Conservation (phyloP, 2,113 vertebrate genomes). For the Phycodurus eques region DNA sequence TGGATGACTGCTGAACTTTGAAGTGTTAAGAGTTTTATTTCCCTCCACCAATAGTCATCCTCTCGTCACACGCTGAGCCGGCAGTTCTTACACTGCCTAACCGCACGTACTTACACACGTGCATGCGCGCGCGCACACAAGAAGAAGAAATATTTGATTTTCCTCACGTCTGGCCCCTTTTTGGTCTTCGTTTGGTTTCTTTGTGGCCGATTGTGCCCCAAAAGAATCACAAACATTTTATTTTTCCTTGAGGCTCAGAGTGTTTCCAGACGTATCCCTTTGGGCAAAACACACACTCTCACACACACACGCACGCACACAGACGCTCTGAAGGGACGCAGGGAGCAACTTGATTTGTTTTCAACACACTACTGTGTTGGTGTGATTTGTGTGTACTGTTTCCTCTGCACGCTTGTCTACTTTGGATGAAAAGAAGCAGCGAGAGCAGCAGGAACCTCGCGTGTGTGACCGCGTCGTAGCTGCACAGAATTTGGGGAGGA, state of each 20-base stretch:
- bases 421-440: background rate
- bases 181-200: slow-evolving; percentile 2
- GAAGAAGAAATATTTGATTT: slow-evolving; percentile 3
- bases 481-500: background rate
- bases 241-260: slow-evolving; percentile 75
- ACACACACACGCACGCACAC: slow-evolving; percentile 26
- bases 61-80: background rate
- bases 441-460: background rate
- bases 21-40: background rate
- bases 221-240: slow-evolving; percentile 76
- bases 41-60: background rate
- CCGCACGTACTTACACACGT: background rate
- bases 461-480: background rate
- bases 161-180: slow-evolving; percentile 2
- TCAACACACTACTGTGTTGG: background rate
- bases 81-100: background rate
- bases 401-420: background rate
- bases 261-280: slow-evolving; percentile 79
- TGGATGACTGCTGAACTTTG: background rate
- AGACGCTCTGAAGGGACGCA: background rate
- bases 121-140: background rate
- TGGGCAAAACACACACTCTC: slow-evolving; percentile 15
- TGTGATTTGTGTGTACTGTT: background rate
- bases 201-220: slow-evolving; percentile 54
- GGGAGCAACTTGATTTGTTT: background rate